These are phyloP conservation scores for Corythoichthys intestinalis DNA, from an alignment of 2,113 vertebrate genomes.

Conservation along the genomic window DNA sequence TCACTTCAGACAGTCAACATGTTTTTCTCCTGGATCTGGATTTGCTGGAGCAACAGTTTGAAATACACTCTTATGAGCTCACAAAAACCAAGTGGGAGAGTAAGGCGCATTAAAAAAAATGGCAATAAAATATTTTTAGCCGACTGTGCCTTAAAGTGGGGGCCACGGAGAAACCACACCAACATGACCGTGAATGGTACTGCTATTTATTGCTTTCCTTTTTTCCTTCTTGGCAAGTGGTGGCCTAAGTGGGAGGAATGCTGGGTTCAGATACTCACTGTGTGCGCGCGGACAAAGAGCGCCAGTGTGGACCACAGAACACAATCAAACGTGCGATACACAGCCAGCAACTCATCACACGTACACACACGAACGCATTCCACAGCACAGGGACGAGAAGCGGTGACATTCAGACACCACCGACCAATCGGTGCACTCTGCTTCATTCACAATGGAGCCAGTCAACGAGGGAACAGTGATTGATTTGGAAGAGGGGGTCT, in stretches of 20 bases:
- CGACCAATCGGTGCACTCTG: constrained; percentile 41
- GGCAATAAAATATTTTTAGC: constrained; percentile 67
- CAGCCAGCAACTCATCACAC: constrained; percentile 61
- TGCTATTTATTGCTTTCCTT: constrained; percentile 37
- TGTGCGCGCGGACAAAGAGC: constrained; percentile 54
- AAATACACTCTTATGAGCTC: not conserved
- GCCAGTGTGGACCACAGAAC: constrained; percentile 61
- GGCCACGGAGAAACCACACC: constrained; percentile 41
- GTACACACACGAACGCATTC: constrained; percentile 50
- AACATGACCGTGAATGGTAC: constrained; percentile 56
- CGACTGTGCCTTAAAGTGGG: constrained; percentile 45
- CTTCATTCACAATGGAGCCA: constrained; percentile 46
- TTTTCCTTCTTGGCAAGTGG: constrained; percentile 42
- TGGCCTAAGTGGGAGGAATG: constrained; percentile 53
- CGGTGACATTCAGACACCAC: constrained; percentile 52
- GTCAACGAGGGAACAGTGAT: constrained; percentile 39
- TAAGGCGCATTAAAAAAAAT: constrained; percentile 38
- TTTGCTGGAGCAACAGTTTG: not conserved
- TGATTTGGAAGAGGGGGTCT: not conserved
- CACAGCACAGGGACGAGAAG: constrained; percentile 42
- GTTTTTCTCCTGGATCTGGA: not conserved
- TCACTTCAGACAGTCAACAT: not conserved
- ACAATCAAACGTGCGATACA: constrained; percentile 64
- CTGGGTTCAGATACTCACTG: constrained; percentile 36
- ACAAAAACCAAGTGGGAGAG: constrained; percentile 39